Conservation (phyloP, 1,140 invertebrate species). For the Zaprionus gabonicus region DNA sequence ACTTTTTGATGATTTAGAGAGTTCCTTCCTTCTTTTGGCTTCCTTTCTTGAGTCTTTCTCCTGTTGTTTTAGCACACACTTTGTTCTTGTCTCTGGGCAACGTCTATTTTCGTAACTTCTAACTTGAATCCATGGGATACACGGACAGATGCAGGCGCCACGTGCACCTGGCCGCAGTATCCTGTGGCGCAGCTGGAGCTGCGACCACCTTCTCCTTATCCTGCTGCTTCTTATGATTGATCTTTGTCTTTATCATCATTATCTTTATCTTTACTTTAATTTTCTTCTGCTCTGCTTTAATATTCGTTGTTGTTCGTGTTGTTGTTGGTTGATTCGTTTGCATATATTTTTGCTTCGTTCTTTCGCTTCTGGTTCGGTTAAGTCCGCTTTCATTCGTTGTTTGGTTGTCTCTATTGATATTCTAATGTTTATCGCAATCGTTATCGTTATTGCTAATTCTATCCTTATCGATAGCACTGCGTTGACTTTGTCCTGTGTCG, state of each 20-base stretch:
- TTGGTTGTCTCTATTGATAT: conserved; percentile 31
- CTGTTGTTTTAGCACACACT: conserved; percentile 36
- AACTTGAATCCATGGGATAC: conserved; percentile 48
- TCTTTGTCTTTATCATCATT: conserved; percentile 14
- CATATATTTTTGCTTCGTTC: conserved; percentile 29
- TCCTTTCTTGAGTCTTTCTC: conserved; percentile 1
- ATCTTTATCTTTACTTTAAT: not conserved
- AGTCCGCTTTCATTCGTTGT: conserved; percentile 57
- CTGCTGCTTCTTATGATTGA: conserved; percentile 37
- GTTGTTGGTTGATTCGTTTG: conserved; percentile 35
- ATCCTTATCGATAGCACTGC: conserved; percentile 16
- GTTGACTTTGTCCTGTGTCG: conserved; percentile 18
- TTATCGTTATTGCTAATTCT: conserved; percentile 17
- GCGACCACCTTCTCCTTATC: conserved; percentile 37
- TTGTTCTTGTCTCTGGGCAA: conserved; percentile 54
- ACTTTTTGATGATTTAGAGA: conserved; percentile 26
- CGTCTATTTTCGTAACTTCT: conserved; percentile 42
- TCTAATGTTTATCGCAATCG: conserved; percentile 29
- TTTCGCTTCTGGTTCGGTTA: conserved; percentile 40
- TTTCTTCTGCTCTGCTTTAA: conserved; percentile 23
- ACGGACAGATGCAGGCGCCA: conserved; percentile 35
- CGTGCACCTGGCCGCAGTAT: conserved; percentile 33
- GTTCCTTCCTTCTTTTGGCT: conserved; percentile 16
- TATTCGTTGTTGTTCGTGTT: conserved; percentile 38
- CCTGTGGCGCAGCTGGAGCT: conserved; percentile 14